A percentile compares a stretch with the other conserved stretches of the same genome.
Evolutionary conservation across 2,113 vertebrate genomes (phyloP).

Genomic region (Cavia aperea): DNA sequence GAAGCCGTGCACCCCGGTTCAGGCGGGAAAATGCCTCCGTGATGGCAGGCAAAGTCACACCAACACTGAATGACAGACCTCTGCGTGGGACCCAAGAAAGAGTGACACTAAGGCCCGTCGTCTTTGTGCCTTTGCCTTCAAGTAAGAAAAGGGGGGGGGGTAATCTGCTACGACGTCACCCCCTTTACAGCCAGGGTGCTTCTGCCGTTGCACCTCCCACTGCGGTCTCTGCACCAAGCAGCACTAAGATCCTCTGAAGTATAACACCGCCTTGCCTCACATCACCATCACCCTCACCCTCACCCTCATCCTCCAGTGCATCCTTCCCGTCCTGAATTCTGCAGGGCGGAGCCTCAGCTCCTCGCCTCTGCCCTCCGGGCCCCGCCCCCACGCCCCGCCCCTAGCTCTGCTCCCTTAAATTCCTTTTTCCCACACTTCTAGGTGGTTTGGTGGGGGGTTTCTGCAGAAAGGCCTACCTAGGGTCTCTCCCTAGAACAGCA

Average conservation of each 20-base stretch:
- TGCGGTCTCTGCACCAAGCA: background rate
- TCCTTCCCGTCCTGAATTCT: too few species aligned
- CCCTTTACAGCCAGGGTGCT: background rate
- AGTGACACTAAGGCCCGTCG: background rate
- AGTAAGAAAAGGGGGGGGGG: background rate
- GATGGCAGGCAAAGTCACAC: background rate
- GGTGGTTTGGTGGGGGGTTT: background rate
- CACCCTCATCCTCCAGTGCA: background rate
- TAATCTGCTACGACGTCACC: too few species aligned
- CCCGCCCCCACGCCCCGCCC: too few species aligned
- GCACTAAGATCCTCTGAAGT: background rate
- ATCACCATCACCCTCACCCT: too few species aligned
- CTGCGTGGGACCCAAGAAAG: background rate
- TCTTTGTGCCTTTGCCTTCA: background rate
- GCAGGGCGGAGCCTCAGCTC: background rate
- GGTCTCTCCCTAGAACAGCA: rapidly evolving
- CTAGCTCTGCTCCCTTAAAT: background rate
- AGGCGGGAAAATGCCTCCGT: background rate
- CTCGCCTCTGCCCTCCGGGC: background rate
- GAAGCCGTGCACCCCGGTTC: background rate
- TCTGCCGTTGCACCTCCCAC: background rate
- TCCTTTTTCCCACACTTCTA: background rate
- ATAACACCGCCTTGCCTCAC: background rate
- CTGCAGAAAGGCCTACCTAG: background rate
- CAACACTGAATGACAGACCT: background rate